A percentile compares a stretch with the other conserved stretches of the same genome.
These are phyloP conservation scores for Oligia latruncula DNA, from an alignment of 2,888 invertebrate species.

Conservation along the genomic window DNA sequence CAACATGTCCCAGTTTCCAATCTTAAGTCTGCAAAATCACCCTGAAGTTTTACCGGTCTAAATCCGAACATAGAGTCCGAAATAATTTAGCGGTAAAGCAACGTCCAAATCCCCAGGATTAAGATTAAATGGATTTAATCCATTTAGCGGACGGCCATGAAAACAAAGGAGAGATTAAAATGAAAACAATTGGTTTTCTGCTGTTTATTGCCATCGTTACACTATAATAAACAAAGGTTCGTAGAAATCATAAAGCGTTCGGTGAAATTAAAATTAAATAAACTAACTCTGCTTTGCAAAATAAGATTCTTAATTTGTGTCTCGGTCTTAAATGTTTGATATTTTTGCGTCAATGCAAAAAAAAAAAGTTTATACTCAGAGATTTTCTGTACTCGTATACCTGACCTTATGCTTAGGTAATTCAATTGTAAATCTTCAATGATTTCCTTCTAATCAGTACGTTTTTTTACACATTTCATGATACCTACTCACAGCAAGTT, in stretches of 20 bases:
- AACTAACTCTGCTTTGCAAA: background rate
- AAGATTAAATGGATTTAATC: slow-evolving; percentile 20
- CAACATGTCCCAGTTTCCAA: slow-evolving; percentile 36
- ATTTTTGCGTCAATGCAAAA: background rate
- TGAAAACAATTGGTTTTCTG: slow-evolving; percentile 27
- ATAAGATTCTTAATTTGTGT: background rate
- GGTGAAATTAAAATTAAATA: background rate
- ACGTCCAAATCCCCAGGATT: slow-evolving; percentile 37
- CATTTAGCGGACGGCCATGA: slow-evolving; percentile 14
- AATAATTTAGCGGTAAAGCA: slow-evolving; percentile 22
- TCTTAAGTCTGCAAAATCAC: slow-evolving; percentile 45
- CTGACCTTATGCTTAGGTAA: background rate
- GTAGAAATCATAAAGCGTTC: slow-evolving; percentile 14
- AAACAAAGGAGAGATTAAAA: slow-evolving; percentile 48
- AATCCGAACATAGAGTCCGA: slow-evolving; percentile 23
- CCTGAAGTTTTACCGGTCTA: slow-evolving; percentile 54
- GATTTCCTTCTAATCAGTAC: background rate
- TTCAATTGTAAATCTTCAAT: background rate
- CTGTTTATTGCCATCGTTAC: slow-evolving; percentile 43
- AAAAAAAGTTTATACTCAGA: background rate
- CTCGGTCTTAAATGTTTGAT: background rate
- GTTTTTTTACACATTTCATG: background rate
- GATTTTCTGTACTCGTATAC: background rate
- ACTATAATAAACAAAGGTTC: slow-evolving; percentile 40
- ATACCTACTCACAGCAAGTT: background rate